Percentiles rank a stretch among this genome's conserved stretches.
Conservation (phyloP, 1,140 invertebrate genomes). For the Trichonephila clavipes region DNA sequence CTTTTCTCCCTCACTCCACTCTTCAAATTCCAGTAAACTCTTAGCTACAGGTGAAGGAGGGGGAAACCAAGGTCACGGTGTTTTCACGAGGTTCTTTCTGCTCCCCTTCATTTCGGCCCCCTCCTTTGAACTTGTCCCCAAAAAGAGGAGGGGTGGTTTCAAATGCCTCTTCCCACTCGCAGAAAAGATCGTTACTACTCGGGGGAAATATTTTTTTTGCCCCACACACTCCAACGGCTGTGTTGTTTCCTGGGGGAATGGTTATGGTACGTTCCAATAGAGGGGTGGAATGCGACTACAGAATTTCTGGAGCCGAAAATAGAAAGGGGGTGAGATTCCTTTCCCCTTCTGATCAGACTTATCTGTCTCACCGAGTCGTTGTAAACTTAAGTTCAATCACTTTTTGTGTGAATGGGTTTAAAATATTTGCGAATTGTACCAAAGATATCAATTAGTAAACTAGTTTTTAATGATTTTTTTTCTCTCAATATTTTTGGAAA, state of each 20-base stretch:
- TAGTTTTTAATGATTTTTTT: no score
- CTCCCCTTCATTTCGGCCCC: conserved; percentile 12
- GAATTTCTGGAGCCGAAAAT: background rate
- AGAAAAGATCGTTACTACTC: conserved; percentile 9
- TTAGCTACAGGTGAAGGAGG: conserved; percentile 10
- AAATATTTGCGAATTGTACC: no score
- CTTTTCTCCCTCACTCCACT: background rate
- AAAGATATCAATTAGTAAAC: no score
- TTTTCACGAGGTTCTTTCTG: background rate
- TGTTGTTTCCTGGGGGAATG: background rate
- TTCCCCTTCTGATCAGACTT: background rate
- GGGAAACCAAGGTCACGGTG: conserved; percentile 6
- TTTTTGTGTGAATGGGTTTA: no score
- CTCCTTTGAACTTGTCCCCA: conserved; percentile 19
- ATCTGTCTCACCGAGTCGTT: background rate
- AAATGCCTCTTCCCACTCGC: background rate
- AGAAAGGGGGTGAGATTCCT: background rate
- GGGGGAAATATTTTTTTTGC: background rate
- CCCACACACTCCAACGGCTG: background rate
- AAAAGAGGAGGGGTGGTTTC: background rate
- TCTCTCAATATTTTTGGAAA: no score
- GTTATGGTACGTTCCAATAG: background rate
- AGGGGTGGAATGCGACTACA: background rate
- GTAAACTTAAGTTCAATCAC: no score
- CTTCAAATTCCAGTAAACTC: background rate